These are phyloP conservation scores for Metacarcinus magister DNA, from an alignment of 2,888 invertebrate genomes.

Conservation along the genomic window DNA sequence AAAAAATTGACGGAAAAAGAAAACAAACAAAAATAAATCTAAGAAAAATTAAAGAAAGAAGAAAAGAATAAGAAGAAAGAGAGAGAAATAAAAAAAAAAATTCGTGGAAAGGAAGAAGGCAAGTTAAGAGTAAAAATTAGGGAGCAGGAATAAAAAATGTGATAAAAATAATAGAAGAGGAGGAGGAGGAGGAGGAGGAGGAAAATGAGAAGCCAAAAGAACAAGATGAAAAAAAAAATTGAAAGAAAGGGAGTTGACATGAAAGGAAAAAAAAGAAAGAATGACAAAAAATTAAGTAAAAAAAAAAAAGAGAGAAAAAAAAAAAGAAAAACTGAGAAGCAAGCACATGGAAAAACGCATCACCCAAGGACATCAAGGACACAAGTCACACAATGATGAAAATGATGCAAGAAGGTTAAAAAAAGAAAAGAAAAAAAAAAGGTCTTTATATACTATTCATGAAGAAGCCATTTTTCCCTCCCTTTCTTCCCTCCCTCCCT, in stretches of 20 bases:
- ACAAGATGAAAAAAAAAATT: not conserved
- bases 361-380: slow-evolving; percentile 8
- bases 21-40: too few species aligned
- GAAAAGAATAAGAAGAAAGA: not conserved
- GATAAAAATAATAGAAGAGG: not conserved
- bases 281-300: too few species aligned
- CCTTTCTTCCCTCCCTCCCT: not conserved
- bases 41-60: not conserved
- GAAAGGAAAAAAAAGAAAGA: not conserved
- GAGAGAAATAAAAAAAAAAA: not conserved
- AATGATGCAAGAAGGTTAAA: not conserved
- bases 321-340: too few species aligned
- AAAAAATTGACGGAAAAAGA: not conserved
- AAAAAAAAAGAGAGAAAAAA: too few species aligned
- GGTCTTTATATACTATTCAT: not conserved
- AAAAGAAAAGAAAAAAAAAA: not conserved
- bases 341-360: too few species aligned
- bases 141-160: not conserved
- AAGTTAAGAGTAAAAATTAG: not conserved
- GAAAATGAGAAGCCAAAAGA: not conserved
- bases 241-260: too few species aligned
- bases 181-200: not conserved
- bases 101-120: not conserved
- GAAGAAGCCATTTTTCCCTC: not conserved
- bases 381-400: not conserved